Conservation (phyloP, 2,888 invertebrate species). For the Thera obeliscata region DNA sequence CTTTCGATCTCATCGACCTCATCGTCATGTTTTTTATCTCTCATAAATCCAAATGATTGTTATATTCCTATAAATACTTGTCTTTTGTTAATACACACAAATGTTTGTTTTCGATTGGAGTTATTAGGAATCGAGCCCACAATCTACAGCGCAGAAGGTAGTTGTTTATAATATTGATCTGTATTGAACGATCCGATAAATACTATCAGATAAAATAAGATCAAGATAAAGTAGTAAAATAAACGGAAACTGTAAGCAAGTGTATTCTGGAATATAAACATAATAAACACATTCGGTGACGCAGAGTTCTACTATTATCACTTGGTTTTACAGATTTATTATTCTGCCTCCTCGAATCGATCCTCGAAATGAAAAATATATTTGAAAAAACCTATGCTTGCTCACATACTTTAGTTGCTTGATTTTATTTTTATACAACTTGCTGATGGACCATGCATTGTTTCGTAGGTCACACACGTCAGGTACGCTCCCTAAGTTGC, state of each 20-base stretch:
- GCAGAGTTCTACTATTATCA: slow-evolving; percentile 88
- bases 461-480: too few relatives aligned
- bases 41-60: too few relatives aligned
- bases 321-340: slow-evolving; percentile 86
- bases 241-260: slow-evolving; percentile 10
- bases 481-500: too few relatives aligned
- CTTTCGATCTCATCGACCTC: too few relatives aligned
- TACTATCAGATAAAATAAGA: slow-evolving; percentile 21
- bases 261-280: slow-evolving; percentile 86
- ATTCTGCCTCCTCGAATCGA: slow-evolving; percentile 87
- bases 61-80: too few relatives aligned
- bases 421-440: too few relatives aligned
- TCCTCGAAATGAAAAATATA: slow-evolving; percentile 56
- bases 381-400: not conserved
- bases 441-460: too few relatives aligned
- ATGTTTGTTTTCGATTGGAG: too few relatives aligned
- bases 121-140: too few relatives aligned
- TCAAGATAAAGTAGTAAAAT: not conserved
- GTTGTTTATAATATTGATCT: not conserved
- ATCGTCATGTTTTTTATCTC: too few relatives aligned
- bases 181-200: slow-evolving; percentile 3
- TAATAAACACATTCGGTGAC: slow-evolving; percentile 86
- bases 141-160: too few relatives aligned
- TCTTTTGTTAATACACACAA: too few relatives aligned
- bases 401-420: not conserved